Base-by-base conservation (phyloP, 2,888 invertebrate genomes). In the Agonopterix heracliana region DNA sequence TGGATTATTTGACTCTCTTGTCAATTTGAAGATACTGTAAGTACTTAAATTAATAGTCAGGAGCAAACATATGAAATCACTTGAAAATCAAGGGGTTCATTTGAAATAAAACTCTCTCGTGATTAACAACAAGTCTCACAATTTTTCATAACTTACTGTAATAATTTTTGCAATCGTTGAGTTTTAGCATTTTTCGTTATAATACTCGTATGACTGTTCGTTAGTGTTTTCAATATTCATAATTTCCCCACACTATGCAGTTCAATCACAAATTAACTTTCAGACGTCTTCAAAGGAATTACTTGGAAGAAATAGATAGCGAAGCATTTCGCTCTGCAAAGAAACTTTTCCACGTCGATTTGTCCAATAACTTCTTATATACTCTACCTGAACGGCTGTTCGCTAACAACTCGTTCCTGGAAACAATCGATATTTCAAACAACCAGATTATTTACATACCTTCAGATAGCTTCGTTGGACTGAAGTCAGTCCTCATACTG, bases 251-350 rank as follows among this genome's bases (percentile, higher is more conserved):
- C 26, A 26, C 26, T 5, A 26, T 26, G 7, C 26, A 26, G 7
- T 26, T 26, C 3, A 26, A 5, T 26, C 7, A 26, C 26, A 26
- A 26, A 26, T 17, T 7, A 26, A 26, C 26, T 90, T 90, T 55
- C 80, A 93, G 93, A 59, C 89, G 92, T 44, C 80, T 93, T 10
- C 92, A 93, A 65, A 89, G 91, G 70, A 94, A 93, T 72, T 84
- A 90, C 54, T 66, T 93, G 48, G 91, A 92, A 75, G 91, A 91
- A 69, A 76, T 94, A 42, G 86, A 90, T 47, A 79, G 85, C 41
- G 85, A 89, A 56, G 79, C 91, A n/a, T 90, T 93, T 53, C 74
- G 82, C 42, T 79, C 87, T 42, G 80, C 93, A 35, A 89, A 86
- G 59, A 92, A 91, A 63, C 78, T 94, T 36, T 91, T 91, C 61